Base-by-base conservation (phyloP, 2,113 vertebrate species). In the Seriola aureovittata region DNA sequence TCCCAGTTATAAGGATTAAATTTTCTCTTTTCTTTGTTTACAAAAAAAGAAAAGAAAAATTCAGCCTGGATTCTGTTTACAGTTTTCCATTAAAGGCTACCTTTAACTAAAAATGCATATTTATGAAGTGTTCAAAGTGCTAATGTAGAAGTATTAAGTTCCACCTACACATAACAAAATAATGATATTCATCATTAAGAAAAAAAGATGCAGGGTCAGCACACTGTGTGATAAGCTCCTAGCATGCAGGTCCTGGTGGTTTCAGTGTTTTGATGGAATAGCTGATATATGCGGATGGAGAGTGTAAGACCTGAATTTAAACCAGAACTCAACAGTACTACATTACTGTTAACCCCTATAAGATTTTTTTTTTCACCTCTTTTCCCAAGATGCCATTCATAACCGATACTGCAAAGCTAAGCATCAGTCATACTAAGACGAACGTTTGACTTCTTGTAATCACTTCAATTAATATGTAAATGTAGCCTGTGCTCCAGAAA, bases 111-210 rank as follows among this genome's bases (percentile, higher is more conserved):
- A 78, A 78, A 19, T 54, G 34, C 32, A 58, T 34, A 66, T 69
- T 81, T 70, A 68, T 46, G 60, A 74, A 73, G 59, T 40, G 16
- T 32, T 66, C 4, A 34, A 23, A 68, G 71, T 59, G 70, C 63
- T 63, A 66, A 84, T 44, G 48, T 40, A 14, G 34, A 68, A n/a
- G 32, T 48, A 52, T 48, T 14, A 67, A 62, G 65, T 76, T 77
- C 48, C 63, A 62, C 71, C 70, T 64, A 48, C 74, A 74, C 12
- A 67, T 3, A 36, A 42, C 46, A 67, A 29, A 16, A 68, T 79
- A 84, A 84, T 66, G 63, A 80, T 71, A 84, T 87, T 80, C 64
- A 80, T 76, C 65, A 72, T 71, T 78, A 75, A 46, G 38, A 63
- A 62, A 29, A 84, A 60, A 9, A 13, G 5, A 52, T 48, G 73